Conservation (phyloP, 2,888 invertebrate genomes). For the Aphidoletes aphidimyza region DNA sequence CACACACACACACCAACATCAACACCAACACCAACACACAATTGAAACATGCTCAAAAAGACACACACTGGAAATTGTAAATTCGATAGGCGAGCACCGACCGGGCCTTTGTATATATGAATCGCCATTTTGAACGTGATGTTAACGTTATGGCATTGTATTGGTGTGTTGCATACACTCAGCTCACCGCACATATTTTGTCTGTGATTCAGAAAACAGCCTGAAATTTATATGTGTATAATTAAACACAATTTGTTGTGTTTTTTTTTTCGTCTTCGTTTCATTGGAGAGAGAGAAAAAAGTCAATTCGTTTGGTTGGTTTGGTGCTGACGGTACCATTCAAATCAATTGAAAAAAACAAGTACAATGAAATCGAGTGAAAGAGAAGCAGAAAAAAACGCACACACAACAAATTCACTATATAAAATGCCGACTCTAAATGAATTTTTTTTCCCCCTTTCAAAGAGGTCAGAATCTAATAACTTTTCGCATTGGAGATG, state of each 20-base stretch:
- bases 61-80: constrained; percentile 15
- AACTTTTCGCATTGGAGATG: background rate
- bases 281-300: background rate
- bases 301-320: constrained; percentile 19
- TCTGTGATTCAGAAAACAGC: constrained; percentile 36
- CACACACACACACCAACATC: background rate
- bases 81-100: constrained; percentile 38
- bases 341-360: constrained; percentile 6
- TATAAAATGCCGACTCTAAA: background rate
- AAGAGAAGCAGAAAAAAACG: background rate
- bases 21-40: background rate
- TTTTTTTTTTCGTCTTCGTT: constrained; percentile 17
- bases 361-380: background rate
- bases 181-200: constrained; percentile 2
- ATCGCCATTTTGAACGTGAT: constrained; percentile 55
- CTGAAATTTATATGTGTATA: constrained; percentile 27
- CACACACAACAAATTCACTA: background rate
- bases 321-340: background rate
- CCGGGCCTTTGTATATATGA: constrained; percentile 14
- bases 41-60: background rate
- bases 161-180: background rate
- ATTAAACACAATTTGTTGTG: too few relatives aligned
- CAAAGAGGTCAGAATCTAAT: background rate
- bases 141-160: constrained; percentile 9
- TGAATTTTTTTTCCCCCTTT: background rate